Base-by-base conservation (phyloP, 2,113 vertebrate species). In the Pardalotus punctatus region DNA sequence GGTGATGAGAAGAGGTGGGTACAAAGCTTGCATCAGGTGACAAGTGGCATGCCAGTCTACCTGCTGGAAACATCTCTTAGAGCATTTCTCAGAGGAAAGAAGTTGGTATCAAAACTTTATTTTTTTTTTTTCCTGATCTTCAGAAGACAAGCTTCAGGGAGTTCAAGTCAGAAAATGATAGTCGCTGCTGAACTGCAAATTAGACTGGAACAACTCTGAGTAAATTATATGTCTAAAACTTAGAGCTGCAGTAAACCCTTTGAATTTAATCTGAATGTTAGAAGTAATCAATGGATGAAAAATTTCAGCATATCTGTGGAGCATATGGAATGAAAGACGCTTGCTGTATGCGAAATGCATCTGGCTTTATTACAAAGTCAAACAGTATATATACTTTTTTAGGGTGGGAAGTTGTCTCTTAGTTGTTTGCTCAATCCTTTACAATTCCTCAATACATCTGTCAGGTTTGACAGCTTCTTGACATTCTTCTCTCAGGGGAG, bases 181-280 rank as follows among this genome's bases (percentile, higher is more conserved):
- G 95, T 97, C 79, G 77, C 45, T 91, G 91, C 78, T 87, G 81
- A 96, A 96, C 93, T 93, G 86, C 89, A 97, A 96, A 97, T 97
- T 94, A 96, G 91, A 89, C 76, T 80, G 92, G 72, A 79, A 78
- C 0, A 57, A 90, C 91, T 95, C 88, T 83, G 88, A 97, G 86
- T 92, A 96, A 97, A 91, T 96, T 82, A 96, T 82, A 96, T 33
- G 74, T 91, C 92, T 91, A 83, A 97, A 86, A 90, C 61, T 64
- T 84, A 77, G 88, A 94, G 76, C 91, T 86, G 73, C 74, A 89
- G 90, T 87, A 96, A 97, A 94, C 45, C 51, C 89, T 96, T 96
- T 90, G 83, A 97, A 96, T 98, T 96, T 95, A 94, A 97, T 96
- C 91, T 97, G 94, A 72, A 74, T 79, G 71, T 93, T 94, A 94